Percentiles rank a stretch among this genome's conserved stretches.
Evolutionary conservation across 2,888 invertebrate genomes (phyloP).

Genomic region (Pocota personata): DNA sequence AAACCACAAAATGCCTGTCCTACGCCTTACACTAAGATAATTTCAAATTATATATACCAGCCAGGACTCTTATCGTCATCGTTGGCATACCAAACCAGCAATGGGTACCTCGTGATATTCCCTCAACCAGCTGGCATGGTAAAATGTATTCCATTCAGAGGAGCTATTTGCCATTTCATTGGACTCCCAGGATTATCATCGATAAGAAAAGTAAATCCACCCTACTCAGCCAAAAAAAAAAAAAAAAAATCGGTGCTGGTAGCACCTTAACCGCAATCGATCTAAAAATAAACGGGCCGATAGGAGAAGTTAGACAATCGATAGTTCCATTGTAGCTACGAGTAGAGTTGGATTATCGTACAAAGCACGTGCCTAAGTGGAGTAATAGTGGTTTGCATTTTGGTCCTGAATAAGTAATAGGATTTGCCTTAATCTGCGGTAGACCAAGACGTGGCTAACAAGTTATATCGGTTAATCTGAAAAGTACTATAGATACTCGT

Average conservation of each 20-base stretch:
- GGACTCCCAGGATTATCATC: background rate
- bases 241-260: too few species aligned
- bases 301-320: background rate
- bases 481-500: background rate
- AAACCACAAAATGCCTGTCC: background rate
- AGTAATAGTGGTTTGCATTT: background rate
- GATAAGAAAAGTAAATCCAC: background rate
- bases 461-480: background rate
- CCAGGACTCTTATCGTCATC: background rate
- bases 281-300: background rate
- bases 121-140: background rate
- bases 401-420: background rate
- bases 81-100: background rate
- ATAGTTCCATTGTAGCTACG: background rate
- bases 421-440: background rate
- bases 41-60: background rate
- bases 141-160: background rate
- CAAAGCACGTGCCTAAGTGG: background rate
- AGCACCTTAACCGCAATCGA: background rate
- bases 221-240: background rate
- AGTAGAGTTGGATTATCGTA: background rate
- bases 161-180: slow-evolving; percentile 4
- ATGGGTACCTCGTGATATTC: background rate
- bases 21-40: background rate
- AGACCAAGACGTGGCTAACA: background rate